These are phyloP conservation scores for Mustela lutreola DNA, from an alignment of 2,113 vertebrate genomes.

Conservation along the genomic window DNA sequence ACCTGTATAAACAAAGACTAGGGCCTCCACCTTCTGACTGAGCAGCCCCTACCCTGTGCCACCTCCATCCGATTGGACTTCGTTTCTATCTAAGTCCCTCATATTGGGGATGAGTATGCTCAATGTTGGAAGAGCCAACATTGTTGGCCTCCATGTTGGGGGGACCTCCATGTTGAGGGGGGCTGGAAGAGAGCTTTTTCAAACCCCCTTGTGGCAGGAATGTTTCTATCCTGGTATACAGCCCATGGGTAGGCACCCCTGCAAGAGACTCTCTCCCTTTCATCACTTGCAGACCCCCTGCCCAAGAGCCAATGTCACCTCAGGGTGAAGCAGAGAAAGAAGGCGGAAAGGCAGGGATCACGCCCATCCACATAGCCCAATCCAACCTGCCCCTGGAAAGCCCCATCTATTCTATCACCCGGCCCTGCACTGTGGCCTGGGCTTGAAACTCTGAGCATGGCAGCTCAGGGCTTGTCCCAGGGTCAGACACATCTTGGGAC, in stretches of 20 bases:
- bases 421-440: background rate
- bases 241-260: background rate
- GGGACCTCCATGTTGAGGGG: background rate
- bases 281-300: background rate
- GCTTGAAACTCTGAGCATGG: background rate
- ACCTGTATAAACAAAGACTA: background rate
- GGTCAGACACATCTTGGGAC: background rate
- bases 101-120: background rate
- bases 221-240: background rate
- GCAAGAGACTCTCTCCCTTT: background rate
- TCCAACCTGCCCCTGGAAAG: background rate
- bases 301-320: background rate
- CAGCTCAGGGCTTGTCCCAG: background rate
- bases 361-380: background rate
- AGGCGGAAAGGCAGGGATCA: background rate
- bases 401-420: no score
- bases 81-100: background rate
- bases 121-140: background rate
- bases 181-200: background rate
- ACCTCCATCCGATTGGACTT: background rate
- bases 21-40: background rate
- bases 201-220: background rate
- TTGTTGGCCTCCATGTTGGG: background rate
- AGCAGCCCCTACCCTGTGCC: background rate
- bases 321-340: background rate